Percentiles rank a stretch among this genome's conserved stretches.
These are phyloP conservation scores for Hermatobates lingyangjiaoensis DNA, from an alignment of 1,140 invertebrate genomes.

Conservation along the genomic window DNA sequence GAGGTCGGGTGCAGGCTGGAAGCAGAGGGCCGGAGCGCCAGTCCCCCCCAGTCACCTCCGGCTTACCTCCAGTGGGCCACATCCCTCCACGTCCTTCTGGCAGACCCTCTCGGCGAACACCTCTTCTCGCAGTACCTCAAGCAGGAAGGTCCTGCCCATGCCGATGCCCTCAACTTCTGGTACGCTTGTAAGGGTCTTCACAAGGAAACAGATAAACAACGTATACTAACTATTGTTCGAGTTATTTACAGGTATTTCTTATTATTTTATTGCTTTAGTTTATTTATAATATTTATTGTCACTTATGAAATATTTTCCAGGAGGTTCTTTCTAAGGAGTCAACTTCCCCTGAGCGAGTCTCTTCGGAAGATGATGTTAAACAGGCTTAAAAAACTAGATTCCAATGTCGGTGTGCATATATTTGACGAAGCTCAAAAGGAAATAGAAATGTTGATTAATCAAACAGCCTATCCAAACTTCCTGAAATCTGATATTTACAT, in stretches of 20 bases:
- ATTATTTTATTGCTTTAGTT: not conserved
- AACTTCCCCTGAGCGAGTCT: constrained; percentile 62
- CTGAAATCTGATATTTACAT: constrained; percentile 79
- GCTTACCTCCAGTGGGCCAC: constrained; percentile 70
- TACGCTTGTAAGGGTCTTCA: constrained; percentile 80
- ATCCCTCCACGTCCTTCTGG: constrained; percentile 55
- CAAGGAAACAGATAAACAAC: constrained; percentile 48
- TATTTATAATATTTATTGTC: not conserved
- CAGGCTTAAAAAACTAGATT: constrained; percentile 36
- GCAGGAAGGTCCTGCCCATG: constrained; percentile 55
- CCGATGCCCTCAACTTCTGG: constrained; percentile 68
- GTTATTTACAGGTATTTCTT: constrained; percentile 53
- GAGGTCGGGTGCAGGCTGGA: constrained; percentile 27
- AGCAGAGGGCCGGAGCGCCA: constrained; percentile 20
- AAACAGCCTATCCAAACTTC: constrained; percentile 77
- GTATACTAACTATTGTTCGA: constrained; percentile 53
- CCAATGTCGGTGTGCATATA: constrained; percentile 23
- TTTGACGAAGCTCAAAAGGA: constrained; percentile 50
- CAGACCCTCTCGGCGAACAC: constrained; percentile 67
- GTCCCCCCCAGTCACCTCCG: constrained; percentile 39
- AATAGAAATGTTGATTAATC: constrained; percentile 62
- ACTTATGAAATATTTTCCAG: constrained; percentile 16
- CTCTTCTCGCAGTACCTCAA: constrained; percentile 67
- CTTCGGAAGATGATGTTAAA: constrained; percentile 45
- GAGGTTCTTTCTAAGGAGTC: constrained; percentile 63